Percentiles rank a stretch among this genome's conserved stretches.
phyloP scores from a whole-genome alignment of 2,888 invertebrate genomes.

The Fissipunctia ypsillon region DNA sequence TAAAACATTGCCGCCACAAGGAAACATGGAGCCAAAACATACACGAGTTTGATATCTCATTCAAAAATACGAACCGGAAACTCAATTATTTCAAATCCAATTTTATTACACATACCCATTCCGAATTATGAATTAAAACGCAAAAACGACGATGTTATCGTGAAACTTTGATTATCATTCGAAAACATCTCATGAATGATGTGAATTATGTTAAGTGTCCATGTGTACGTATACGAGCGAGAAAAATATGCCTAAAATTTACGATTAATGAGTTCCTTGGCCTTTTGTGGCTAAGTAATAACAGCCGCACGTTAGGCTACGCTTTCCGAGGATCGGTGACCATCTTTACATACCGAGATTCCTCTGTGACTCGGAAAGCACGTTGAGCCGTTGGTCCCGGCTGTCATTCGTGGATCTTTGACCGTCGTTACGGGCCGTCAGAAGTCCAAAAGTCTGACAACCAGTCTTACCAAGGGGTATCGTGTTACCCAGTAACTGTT shows the following conservation, averaged over 20 bases:
- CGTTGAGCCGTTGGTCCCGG: too few relatives aligned
- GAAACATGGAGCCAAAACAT: slow-evolving; percentile 13
- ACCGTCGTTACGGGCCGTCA: too few relatives aligned
- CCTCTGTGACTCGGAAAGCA: too few relatives aligned
- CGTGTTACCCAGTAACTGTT: too few relatives aligned
- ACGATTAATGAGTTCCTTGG: slow-evolving; percentile 45
- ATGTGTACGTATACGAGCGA: slow-evolving; percentile 6
- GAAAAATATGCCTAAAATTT: slow-evolving; percentile 34
- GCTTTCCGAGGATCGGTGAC: too few relatives aligned
- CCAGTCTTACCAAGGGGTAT: too few relatives aligned
- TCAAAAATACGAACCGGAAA: slow-evolving; percentile 36
- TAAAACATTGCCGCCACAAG: neutral
- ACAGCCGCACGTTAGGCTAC: too few relatives aligned
- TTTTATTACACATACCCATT: slow-evolving; percentile 14
- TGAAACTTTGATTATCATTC: slow-evolving; percentile 45
- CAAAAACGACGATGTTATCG: slow-evolving; percentile 28
- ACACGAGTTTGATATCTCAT: slow-evolving; percentile 16
- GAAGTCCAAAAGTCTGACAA: too few relatives aligned
- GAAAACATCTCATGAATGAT: slow-evolving; percentile 56
- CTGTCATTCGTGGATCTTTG: too few relatives aligned
- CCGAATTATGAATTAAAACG: slow-evolving; percentile 56
- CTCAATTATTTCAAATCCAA: slow-evolving; percentile 11
- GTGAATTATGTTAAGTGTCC: slow-evolving; percentile 44
- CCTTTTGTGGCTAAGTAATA: slow-evolving; percentile 3
- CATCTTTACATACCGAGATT: too few relatives aligned